A percentile compares a stretch with the other conserved stretches of the same genome.
These are phyloP conservation scores for Bubo blakistoni DNA, from an alignment of 2,113 vertebrate genomes.

Conservation along the genomic window DNA sequence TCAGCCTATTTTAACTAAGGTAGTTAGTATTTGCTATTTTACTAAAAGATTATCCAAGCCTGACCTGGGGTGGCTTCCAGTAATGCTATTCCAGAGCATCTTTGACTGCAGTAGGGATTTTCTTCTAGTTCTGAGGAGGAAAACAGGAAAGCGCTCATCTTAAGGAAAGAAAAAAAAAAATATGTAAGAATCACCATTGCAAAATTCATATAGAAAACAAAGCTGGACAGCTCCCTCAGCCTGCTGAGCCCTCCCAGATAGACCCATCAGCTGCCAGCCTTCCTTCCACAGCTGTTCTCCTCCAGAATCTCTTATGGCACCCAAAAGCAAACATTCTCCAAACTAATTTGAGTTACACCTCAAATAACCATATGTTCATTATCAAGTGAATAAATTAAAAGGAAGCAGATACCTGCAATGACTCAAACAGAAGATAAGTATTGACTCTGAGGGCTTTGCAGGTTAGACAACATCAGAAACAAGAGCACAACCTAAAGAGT, in stretches of 20 bases:
- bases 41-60: not conserved
- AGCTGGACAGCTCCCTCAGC: not conserved
- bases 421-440: conserved; percentile 13
- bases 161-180: not conserved
- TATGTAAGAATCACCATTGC: not conserved
- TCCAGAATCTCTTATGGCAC: not conserved
- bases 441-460: conserved; percentile 24
- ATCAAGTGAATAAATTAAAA: not conserved
- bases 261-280: not conserved
- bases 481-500: conserved; percentile 21
- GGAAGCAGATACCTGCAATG: conserved; percentile 4
- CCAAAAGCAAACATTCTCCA: conserved; percentile 28
- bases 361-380: conserved; percentile 10
- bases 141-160: not conserved
- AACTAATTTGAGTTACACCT: not conserved
- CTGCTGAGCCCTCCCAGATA: not conserved
- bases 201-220: rapidly evolving
- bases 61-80: not conserved
- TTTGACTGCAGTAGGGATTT: not conserved
- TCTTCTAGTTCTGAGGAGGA: not conserved
- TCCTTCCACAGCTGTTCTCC: not conserved
- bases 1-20: not conserved
- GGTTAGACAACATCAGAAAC: conserved; percentile 16
- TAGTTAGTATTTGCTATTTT: not conserved
- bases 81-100: not conserved